Evolutionary conservation across 2,797 vertebrate species (phyloP), one percentile per base, ranked within the genome.

Genomic region (Clarias laeviceps): DNA sequence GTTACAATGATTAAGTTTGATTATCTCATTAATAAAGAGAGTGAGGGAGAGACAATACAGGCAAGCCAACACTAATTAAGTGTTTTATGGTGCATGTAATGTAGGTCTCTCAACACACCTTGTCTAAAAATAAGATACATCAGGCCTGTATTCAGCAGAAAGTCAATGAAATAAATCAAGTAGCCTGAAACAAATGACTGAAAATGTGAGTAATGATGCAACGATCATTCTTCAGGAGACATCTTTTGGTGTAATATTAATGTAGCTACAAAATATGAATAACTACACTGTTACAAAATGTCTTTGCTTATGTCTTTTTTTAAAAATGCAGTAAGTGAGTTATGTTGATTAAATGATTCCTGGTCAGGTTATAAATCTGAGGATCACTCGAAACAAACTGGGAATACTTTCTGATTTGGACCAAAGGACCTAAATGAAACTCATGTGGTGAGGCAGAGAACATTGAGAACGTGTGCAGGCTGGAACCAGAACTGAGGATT

Each of bases 71-170:
- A 80, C 89, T 94, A 94, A 95, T 95, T 95, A 94, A 87, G 87
- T 90, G 90, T 92, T 95, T 95, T 95, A 94, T 95, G 94, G 92
- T 90, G 92, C 94, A 92, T 93, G 93, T 94, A 91, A 95, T 95
- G 93, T 93, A 92, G 94, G 92, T 93, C 91, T 89, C 90, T 82
- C 89, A 64, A 88, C 66, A 83, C 92, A 94, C 91, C 90, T 93
- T 91, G 88, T 92, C 90, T 92, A 88, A 92, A 93, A 95, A 91
- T 90, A 91, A 88, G 92, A 92, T 86, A 90, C 72, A 66, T 87
- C 79, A 82, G 27, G 37, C 62, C 15, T 74, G 85, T 68, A 70
- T 86, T 87, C 45, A 84, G 79, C 59, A 88, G 72, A 73, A 37
- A 73, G 78, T 78, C 76, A 89, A 83, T 85, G 57, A 54, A 62